Evolutionary conservation across 2,797 vertebrate species (phyloP).

Genomic region (Linurgus olivaceus): DNA sequence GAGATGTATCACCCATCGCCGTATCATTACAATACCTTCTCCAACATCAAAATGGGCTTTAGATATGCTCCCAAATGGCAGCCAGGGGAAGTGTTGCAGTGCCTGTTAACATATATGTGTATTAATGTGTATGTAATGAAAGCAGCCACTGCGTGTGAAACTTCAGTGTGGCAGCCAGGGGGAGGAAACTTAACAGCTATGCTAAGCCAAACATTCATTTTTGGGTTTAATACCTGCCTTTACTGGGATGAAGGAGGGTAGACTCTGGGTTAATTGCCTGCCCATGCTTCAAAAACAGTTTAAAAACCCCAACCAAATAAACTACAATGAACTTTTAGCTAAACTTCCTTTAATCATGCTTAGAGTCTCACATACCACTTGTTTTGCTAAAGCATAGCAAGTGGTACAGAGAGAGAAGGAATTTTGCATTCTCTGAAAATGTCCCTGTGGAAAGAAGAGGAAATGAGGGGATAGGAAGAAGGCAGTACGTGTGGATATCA

Average conservation of each 20-base stretch:
- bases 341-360: background rate
- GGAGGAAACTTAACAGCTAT: background rate
- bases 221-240: background rate
- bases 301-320: background rate
- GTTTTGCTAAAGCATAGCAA: background rate
- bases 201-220: background rate
- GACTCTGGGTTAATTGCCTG: background rate
- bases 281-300: background rate
- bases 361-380: background rate
- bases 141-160: accelerated
- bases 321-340: background rate
- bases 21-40: background rate
- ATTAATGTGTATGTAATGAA: background rate
- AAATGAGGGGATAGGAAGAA: background rate
- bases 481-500: background rate
- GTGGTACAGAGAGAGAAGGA: background rate
- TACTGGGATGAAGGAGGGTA: too few species aligned
- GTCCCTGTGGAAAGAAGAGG: background rate
- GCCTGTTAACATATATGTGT: background rate
- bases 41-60: background rate
- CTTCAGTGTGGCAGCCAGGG: background rate
- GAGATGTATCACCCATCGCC: background rate
- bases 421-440: background rate
- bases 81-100: background rate
- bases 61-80: background rate